Base-by-base conservation (phyloP, 2,113 vertebrate genomes). In the Chamaea fasciata region DNA sequence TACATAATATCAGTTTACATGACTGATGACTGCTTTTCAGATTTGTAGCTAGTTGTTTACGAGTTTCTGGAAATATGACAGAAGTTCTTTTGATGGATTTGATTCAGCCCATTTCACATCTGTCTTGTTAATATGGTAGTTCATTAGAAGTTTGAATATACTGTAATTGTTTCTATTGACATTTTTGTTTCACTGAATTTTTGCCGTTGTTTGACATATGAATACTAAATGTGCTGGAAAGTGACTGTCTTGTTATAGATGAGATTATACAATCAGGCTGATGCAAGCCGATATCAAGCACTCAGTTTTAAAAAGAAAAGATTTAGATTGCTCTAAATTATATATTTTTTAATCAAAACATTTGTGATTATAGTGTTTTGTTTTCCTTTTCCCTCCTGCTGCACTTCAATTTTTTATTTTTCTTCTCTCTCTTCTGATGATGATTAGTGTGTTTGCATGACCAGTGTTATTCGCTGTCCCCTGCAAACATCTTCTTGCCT, bases 111-210 rank as follows among this genome's bases (percentile, higher is more conserved):
- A 86, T 96, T 96, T 93, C 56, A 93, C 80, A 89, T 90, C 90
- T 94, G 82, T 93, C 79, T 94, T 16, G 13, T 88, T 94, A 95
- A 90, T 87, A 10, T 42, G 47, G 71, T 80, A 55, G 69, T 95
- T 94, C 87, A 90, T 95, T 95, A 95, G 68, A 88, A 91, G 79
- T 76, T 59, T 87, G 81, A 92, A 95, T 96, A 81, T 93, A 67
- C 69, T 64, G 31, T 97, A 96, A 96, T 90, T 90, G 83, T 93
- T 87, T 85, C 84, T 94, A 64, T 77, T 91, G 87, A 75, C 77
- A 57, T 92, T 94, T 96, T 83, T 92, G 52, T 93, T 92, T 75
- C 52, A 52, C 76, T 81, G 94, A 81, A 68, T 95, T 94, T 86
- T 83, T 91, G 67, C 82, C 6, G 59, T 60, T 93, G 56, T 92